Conservation (phyloP, 92 coral and sea anemone species). For the Phenganax marumi region DNA sequence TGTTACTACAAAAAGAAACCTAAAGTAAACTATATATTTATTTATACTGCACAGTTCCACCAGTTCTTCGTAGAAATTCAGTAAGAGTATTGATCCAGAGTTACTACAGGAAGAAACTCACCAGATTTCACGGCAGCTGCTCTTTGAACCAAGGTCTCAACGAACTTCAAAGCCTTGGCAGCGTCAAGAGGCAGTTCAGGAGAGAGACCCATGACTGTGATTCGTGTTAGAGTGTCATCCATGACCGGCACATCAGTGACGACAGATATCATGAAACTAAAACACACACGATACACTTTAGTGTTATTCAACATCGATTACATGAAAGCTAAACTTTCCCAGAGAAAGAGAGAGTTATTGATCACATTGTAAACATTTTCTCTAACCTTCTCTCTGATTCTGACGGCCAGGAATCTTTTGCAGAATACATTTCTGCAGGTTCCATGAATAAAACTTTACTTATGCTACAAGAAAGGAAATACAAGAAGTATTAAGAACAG, state of each 20-base stretch:
- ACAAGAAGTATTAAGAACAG: background rate
- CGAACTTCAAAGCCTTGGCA: constrained; percentile 86
- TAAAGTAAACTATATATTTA: background rate
- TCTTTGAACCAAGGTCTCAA: constrained; percentile 81
- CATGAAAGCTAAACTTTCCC: background rate
- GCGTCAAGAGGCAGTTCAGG: constrained; percentile 87
- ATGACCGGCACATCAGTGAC: constrained; percentile 86
- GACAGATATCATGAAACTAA: constrained; percentile 69
- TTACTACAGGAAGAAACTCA: constrained; percentile 24
- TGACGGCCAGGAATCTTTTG: constrained; percentile 91
- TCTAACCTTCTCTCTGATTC: constrained; percentile 82
- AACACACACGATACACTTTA: background rate
- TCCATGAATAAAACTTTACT: constrained; percentile 88
- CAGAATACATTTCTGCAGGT: constrained; percentile 70
- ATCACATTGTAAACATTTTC: background rate
- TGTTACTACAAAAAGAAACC: constrained; percentile 1
- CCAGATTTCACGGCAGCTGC: constrained; percentile 89
- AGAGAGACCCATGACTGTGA: constrained; percentile 85
- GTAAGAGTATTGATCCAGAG: no score
- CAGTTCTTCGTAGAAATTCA: no score
- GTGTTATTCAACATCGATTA: background rate
- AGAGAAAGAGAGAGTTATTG: background rate
- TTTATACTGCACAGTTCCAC: no score
- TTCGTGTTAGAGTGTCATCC: constrained; percentile 92
- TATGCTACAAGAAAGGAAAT: constrained; percentile 55